phyloP scores from a whole-genome alignment of 2,113 vertebrate genomes.

The Bolborhynchus lineola region DNA sequence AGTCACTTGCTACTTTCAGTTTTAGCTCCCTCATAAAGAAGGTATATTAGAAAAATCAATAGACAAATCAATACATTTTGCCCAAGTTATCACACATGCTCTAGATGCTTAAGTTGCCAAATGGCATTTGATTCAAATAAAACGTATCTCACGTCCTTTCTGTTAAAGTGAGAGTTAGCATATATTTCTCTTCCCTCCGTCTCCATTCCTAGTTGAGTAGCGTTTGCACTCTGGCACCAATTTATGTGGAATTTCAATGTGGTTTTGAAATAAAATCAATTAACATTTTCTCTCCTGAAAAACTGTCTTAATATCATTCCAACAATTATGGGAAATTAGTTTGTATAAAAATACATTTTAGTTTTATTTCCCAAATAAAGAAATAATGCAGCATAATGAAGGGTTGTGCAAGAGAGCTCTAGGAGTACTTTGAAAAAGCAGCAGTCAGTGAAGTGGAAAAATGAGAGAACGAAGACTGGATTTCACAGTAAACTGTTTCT shows the following conservation, averaged over 20 bases:
- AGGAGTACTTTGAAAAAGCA: constrained; percentile 48
- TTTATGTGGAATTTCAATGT: constrained; percentile 35
- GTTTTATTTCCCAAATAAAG: constrained; percentile 62
- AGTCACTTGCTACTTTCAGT: constrained; percentile 19
- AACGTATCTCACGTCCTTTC: constrained; percentile 27
- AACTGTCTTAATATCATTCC: not conserved
- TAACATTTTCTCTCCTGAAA: constrained; percentile 28
- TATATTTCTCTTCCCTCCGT: not conserved
- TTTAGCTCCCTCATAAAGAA: constrained; percentile 5
- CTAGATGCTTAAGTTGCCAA: constrained; percentile 58
- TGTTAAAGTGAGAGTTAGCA: constrained; percentile 8
- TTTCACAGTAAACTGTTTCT: constrained; percentile 63
- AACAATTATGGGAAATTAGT: constrained; percentile 20
- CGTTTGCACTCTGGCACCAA: constrained; percentile 14
- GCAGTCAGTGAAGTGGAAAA: constrained; percentile 60
- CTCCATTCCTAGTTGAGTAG: not conserved
- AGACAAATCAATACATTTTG: constrained; percentile 65
- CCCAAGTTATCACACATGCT: constrained; percentile 62
- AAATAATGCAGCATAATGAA: constrained; percentile 44
- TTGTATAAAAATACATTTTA: constrained; percentile 31
- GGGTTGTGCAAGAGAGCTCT: constrained; percentile 4
- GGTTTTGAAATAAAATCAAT: constrained; percentile 28
- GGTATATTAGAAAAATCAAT: constrained; percentile 66
- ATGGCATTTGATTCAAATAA: constrained; percentile 64
- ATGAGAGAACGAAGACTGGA: constrained; percentile 50